Conservation (phyloP, 2,888 invertebrate species). For the Lasioglossum marginatum region DNA sequence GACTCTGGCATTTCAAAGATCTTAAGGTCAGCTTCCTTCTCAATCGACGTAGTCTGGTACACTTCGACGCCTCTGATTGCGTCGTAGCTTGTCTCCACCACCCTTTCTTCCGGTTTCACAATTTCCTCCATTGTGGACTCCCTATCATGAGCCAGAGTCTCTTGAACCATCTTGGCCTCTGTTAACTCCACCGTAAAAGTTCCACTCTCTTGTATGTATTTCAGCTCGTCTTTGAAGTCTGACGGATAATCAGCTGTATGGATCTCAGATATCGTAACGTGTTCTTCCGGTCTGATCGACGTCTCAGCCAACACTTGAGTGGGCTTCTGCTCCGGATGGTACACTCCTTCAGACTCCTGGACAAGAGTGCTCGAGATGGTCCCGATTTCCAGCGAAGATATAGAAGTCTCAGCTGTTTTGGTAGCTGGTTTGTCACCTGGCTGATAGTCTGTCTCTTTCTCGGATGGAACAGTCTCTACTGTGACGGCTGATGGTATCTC, state of each 20-base stretch:
- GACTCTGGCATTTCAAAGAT: slow-evolving; percentile 86
- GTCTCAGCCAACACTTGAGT: slow-evolving; percentile 86
- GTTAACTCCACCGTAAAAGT: slow-evolving; percentile 86
- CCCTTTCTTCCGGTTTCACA: slow-evolving; percentile 80
- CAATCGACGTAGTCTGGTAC: slow-evolving; percentile 87
- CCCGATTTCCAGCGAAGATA: slow-evolving; percentile 87
- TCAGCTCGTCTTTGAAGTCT: slow-evolving; percentile 86
- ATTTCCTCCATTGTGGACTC: slow-evolving; percentile 85
- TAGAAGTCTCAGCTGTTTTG: slow-evolving; percentile 80
- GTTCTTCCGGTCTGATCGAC: slow-evolving; percentile 87
- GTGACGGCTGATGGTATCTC: slow-evolving; percentile 88
- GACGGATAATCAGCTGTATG: slow-evolving; percentile 86
- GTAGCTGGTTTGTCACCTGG: slow-evolving; percentile 82
- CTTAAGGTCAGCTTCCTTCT: slow-evolving; percentile 88
- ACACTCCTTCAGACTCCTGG: slow-evolving; percentile 89
- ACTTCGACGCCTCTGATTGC: slow-evolving; percentile 88
- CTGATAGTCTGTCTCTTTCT: slow-evolving; percentile 87
- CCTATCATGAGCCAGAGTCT: slow-evolving; percentile 88
- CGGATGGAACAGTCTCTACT: slow-evolving; percentile 86
- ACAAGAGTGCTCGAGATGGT: slow-evolving; percentile 87
- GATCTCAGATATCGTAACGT: slow-evolving; percentile 87
- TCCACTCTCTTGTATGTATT: slow-evolving; percentile 86
- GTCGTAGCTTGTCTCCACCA: slow-evolving; percentile 85
- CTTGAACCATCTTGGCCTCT: slow-evolving; percentile 88
- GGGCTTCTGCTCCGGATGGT: slow-evolving; percentile 86